Percentiles rank a stretch among this genome's conserved stretches.
Conservation (phyloP, 2,797 vertebrate genomes). For the Brotula barbata region DNA sequence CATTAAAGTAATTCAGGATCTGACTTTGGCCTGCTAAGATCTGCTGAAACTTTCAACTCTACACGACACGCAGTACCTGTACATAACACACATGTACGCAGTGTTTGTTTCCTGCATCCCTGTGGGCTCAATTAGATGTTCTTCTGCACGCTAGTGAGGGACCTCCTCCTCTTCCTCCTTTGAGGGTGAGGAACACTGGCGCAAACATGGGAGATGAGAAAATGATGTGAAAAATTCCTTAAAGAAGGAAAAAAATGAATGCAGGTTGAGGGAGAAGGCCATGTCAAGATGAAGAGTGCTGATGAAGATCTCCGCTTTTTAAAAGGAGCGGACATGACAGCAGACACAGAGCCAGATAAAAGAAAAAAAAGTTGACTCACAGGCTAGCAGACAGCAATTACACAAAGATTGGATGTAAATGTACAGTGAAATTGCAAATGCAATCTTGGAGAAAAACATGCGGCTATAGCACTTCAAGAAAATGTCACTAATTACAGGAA, state of each 20-base stretch:
- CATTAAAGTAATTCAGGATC: slow-evolving; percentile 55
- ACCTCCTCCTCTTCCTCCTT: slow-evolving; percentile 28
- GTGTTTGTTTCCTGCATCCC: slow-evolving; percentile 65
- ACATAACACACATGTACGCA: too few relatives aligned
- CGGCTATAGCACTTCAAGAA: too few relatives aligned
- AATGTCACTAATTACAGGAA: too few relatives aligned
- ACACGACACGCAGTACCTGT: too few relatives aligned
- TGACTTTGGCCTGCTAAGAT: slow-evolving; percentile 46
- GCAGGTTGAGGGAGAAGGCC: too few relatives aligned
- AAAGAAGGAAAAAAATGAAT: background rate
- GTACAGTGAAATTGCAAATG: too few relatives aligned
- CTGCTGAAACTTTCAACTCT: slow-evolving; percentile 34
- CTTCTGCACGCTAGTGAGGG: slow-evolving; percentile 36
- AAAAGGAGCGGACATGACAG: background rate
- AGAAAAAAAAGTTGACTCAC: background rate
- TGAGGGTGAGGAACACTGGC: slow-evolving; percentile 8
- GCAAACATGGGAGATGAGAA: background rate
- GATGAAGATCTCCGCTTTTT: background rate
- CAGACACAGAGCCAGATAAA: background rate
- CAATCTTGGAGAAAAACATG: too few relatives aligned
- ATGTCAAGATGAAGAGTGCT: background rate
- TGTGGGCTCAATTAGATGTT: slow-evolving; percentile 68
- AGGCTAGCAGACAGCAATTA: too few relatives aligned
- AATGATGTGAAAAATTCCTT: background rate
- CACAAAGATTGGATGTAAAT: too few relatives aligned